Evolutionary conservation across 2,888 invertebrate genomes (phyloP), one percentile per base, ranked within the genome.

Genomic region (Epistrophella euchroma): DNA sequence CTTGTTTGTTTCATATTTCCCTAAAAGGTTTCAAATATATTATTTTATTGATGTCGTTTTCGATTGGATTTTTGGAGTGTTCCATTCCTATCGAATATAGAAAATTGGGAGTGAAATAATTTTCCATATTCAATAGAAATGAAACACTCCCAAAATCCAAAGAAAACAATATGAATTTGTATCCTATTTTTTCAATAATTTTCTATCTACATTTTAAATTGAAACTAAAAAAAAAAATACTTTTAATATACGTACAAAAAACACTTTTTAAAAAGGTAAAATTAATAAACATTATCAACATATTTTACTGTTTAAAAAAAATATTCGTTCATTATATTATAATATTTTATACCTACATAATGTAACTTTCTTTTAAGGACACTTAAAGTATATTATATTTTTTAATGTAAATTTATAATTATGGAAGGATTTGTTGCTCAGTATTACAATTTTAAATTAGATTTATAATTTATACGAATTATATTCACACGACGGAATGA

Each of bases 391-490:
- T 66, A 19, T 15, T 19, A 62, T 28, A 64, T 66, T 32, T 22
- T 50, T 66, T 55, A 25, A 66, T 64, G 52, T 77, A 60, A 84
- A 77, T 81, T 73, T 85, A 80, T 71, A 75, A 70, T 73, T 28
- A 80, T 81, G 85, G 85, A 85, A 85, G 85, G 85, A 85, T 80
- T 85, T 80, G 80, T 85, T 80, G 55, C 80, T 85, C 70, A 70
- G 55, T 68, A 66, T 66, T 47, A 47, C 52, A n/a, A 37, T 52
- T 68, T 68, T 19, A 66, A n/a, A 43, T 50, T 50, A 13, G 35
- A 60, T 70, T 45, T 64, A 58, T 28, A 22, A 19, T 15, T 71
- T 25, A 58, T 68, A 77, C 73, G 83, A 83, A 83, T 83, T 83
- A 78, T 76, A 85, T 85, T 85, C 85, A 85, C 84, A 85, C 43